Percentiles rank a stretch among this genome's conserved stretches.
Conservation (phyloP, 2,113 vertebrate species). For the Cyrtonyx montezumae region DNA sequence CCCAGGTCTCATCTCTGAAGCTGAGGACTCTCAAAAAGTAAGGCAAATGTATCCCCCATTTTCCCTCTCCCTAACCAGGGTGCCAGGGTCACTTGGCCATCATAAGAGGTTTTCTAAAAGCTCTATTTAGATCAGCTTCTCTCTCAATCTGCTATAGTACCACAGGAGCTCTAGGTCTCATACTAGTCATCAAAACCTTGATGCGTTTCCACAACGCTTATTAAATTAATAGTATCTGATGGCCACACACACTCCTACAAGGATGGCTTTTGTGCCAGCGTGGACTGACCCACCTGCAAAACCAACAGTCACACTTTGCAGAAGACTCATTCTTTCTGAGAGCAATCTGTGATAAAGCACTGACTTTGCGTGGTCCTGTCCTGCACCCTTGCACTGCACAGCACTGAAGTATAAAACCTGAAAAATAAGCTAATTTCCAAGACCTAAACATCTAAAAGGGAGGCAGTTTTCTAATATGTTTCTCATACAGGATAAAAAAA, state of each 20-base stretch:
- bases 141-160: neutral
- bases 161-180: neutral
- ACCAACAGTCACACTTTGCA: neutral
- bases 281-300: neutral
- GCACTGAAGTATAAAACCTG: neutral
- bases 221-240: fast-evolving
- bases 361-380: neutral
- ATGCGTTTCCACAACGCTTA: fast-evolving
- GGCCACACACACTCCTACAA: fast-evolving
- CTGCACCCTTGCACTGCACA: neutral
- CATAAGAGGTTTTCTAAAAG: neutral
- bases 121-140: neutral
- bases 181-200: neutral
- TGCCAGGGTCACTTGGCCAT: neutral
- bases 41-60: neutral
- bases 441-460: neutral
- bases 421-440: fast-evolving
- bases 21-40: neutral
- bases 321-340: neutral
- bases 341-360: fast-evolving
- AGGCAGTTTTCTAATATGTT: neutral
- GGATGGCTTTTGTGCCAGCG: neutral
- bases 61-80: neutral
- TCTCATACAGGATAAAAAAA: neutral
- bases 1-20: neutral